Base-by-base conservation (phyloP, 2,888 invertebrate genomes). In the Phragmatobia fuliginosa region DNA sequence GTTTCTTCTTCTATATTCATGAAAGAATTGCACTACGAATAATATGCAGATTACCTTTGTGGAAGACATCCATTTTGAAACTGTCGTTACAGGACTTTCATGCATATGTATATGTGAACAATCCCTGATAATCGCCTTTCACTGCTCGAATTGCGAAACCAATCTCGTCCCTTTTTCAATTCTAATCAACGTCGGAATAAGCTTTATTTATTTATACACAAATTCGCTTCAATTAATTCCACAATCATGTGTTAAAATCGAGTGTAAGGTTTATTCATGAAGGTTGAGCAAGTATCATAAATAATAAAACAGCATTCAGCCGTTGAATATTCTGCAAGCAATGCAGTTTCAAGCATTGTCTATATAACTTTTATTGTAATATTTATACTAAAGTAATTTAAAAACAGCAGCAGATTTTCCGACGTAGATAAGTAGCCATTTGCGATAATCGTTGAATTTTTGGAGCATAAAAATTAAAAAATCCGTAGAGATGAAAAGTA, bases 21-120 rank as follows among this genome's bases (percentile, higher is more conserved):
- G 61, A 69, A 69, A 56, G 69, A 36, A 60, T 36, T 62, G 60
- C 38, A n/a, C 52, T 65, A n/a, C 28, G 56, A 66, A 69, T 56
- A 56, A 32, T 31, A 64, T 66, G 69, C 41, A 61, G 56, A 66
- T 69, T 36, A 62, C 56, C 60, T 69, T 66, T 56, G 64, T 69
- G 41, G 41, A 66, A 56, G 52, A 62, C 61, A 63, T 63, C 60
- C 65, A 66, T 66, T 69, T 65, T 61, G 65, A 56, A 31, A 41
- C 56, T 41, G 61, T 69, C 52, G 32, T 61, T 49, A n/a, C 38
- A 62, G 36, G 60, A 59, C 18, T 18, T 68, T 63, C 64, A 60
- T 69, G 41, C 45, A 68, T 68, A 64, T 68, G 59, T 36, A 63
- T 63, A n/a, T 33, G 32, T 45, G 41, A 62, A 5, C 52, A 62